A percentile compares a stretch with the other conserved stretches of the same genome.
Evolutionary conservation across 2,888 invertebrate species (phyloP).

Genomic region (Hypselothyrea guttata): DNA sequence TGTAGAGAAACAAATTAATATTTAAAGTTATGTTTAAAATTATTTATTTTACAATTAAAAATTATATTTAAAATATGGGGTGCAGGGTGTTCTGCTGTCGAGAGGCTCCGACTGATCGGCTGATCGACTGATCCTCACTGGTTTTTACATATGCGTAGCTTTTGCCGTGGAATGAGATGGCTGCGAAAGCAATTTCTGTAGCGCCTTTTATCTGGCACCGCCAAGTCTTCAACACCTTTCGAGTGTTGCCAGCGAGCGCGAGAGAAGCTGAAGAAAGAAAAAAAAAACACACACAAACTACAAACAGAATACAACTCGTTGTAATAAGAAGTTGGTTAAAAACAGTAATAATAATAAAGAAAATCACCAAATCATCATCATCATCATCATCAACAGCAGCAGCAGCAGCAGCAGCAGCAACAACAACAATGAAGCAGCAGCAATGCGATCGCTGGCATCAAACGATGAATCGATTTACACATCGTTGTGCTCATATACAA

Average conservation of each 20-base stretch:
- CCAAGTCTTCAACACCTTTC: constrained; percentile 76
- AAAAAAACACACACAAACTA: constrained; percentile 28
- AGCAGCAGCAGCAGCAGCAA: constrained; percentile 24
- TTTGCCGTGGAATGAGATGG: constrained; percentile 37
- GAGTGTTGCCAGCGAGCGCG: constrained; percentile 51
- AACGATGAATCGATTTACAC: constrained; percentile 76
- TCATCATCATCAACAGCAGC: constrained; percentile 60
- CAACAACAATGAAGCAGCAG: constrained; percentile 24
- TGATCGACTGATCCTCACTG: too few relatives aligned
- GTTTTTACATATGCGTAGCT: constrained; percentile 21
- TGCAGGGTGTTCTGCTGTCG: too few relatives aligned
- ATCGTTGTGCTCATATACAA: constrained; percentile 49
- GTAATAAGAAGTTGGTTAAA: constrained; percentile 78
- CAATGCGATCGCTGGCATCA: constrained; percentile 56
- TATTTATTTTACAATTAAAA: too few relatives aligned
- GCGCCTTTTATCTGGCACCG: constrained; percentile 77
- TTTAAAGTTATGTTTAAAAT: too few relatives aligned
- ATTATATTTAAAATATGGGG: too few relatives aligned
- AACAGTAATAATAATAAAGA: constrained; percentile 78
- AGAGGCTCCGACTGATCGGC: too few relatives aligned
- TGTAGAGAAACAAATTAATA: too few relatives aligned
- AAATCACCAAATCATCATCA: constrained; percentile 78
- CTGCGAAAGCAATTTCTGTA: constrained; percentile 63
- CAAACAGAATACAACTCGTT: constrained; percentile 59
- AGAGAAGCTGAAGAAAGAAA: constrained; percentile 21